Percentiles rank a stretch among this genome's conserved stretches.
These are phyloP conservation scores for Hymenochirus boettgeri DNA, from an alignment of 2,113 vertebrate genomes.

Conservation along the genomic window DNA sequence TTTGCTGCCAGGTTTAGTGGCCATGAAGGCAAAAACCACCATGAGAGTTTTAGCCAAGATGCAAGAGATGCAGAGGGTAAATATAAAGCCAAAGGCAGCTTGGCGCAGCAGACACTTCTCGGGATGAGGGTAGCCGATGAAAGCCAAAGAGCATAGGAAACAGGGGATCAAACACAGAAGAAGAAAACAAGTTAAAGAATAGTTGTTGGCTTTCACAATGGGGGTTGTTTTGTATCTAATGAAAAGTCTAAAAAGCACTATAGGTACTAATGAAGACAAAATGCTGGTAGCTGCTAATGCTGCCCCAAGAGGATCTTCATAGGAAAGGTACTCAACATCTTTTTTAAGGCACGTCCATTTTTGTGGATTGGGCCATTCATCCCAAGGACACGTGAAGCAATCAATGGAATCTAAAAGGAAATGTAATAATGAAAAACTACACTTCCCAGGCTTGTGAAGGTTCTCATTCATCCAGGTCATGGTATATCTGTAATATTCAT, in stretches of 20 bases:
- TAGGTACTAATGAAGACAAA: conserved; percentile 42
- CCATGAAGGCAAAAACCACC: conserved; percentile 44
- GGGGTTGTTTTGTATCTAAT: conserved; percentile 43
- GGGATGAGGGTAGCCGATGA: conserved; percentile 40
- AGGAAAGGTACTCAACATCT: conserved; percentile 52
- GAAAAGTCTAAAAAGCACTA: conserved; percentile 45
- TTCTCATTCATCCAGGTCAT: no score
- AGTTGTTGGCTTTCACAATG: conserved; percentile 44
- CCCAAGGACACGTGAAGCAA: conserved; percentile 45
- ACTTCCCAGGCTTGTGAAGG: no score
- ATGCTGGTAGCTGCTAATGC: conserved; percentile 37
- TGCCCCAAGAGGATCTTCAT: conserved; percentile 43
- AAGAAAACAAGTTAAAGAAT: conserved; percentile 45
- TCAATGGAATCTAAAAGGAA: conserved; percentile 47
- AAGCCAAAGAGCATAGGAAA: conserved; percentile 45
- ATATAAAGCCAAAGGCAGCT: conserved; percentile 51
- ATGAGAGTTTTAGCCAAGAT: conserved; percentile 49
- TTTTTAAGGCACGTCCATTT: conserved; percentile 44
- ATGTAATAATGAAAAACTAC: conserved; percentile 18
- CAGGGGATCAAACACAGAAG: conserved; percentile 29
- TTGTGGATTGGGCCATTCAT: conserved; percentile 48
- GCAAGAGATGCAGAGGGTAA: conserved; percentile 51
- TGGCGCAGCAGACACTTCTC: conserved; percentile 48
- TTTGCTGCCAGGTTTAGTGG: conserved; percentile 38
- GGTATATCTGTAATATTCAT: no score